phyloP scores from a whole-genome alignment of 1,140 invertebrate species.

The Trichonephila clavata region DNA sequence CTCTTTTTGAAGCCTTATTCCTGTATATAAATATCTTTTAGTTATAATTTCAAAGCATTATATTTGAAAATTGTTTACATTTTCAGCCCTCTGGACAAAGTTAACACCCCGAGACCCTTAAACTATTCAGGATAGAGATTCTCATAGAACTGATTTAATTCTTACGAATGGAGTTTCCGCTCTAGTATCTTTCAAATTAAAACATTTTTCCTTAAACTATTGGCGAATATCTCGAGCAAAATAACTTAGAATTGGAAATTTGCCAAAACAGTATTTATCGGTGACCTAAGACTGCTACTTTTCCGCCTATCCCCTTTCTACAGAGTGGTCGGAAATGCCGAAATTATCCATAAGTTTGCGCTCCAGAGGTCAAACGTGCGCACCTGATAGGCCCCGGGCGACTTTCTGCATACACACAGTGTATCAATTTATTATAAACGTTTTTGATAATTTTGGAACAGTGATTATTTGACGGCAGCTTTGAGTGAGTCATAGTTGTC shows the following conservation, averaged over 20 bases:
- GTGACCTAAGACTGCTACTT: slow-evolving; percentile 10
- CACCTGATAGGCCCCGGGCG: slow-evolving; percentile 38
- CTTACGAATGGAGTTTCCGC: too few species aligned
- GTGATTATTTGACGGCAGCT: neutral
- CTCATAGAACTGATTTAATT: too few species aligned
- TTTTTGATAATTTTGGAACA: slow-evolving; percentile 2
- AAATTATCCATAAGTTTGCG: slow-evolving; percentile 16
- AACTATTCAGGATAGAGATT: too few species aligned
- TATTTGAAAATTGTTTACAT: too few species aligned
- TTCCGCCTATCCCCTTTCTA: neutral
- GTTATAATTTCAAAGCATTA: too few species aligned
- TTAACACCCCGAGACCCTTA: too few species aligned
- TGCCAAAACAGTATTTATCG: neutral
- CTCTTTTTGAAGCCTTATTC: too few species aligned
- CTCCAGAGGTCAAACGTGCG: slow-evolving; percentile 31
- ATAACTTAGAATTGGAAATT: neutral
- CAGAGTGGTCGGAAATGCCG: slow-evolving; percentile 37
- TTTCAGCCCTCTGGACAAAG: too few species aligned
- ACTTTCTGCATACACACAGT: neutral
- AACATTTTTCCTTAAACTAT: too few species aligned
- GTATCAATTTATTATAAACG: slow-evolving; percentile 40
- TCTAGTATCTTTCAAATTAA: too few species aligned
- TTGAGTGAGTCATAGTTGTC: slow-evolving; percentile 46
- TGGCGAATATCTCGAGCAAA: neutral
- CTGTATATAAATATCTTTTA: too few species aligned